Evolutionary conservation across 1,140 invertebrate genomes (phyloP), one percentile per base, ranked within the genome.

Genomic region (Trachymyrmex cornetzi): DNA sequence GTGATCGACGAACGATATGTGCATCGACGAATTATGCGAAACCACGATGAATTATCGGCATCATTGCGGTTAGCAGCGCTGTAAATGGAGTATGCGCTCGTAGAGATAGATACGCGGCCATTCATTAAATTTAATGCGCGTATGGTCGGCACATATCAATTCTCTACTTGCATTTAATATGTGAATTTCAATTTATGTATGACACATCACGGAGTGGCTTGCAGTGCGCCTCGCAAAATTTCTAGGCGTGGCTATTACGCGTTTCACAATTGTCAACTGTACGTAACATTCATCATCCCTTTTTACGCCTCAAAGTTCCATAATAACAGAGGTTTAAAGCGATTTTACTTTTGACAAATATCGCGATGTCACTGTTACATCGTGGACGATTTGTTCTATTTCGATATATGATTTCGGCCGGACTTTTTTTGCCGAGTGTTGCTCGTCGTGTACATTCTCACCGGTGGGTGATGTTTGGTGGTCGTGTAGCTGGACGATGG

Each of bases 41-140:
- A 84, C 80, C 69, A 22, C 80, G 69, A 84, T 84, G 80, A 84
- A 84, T 84, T 84, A 84, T 82, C 80, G 80, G 80, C 80, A 59
- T 75, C 80, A 74, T 74, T 84, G 80, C 80, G 80, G 80, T 74
- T 75, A 48, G 69, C 55, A 61, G 80, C 55, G 69, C 74, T 84
- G 80, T 84, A 84, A 84, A 84, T 84, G 80, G 80, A 84, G 80
- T 63, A 84, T 74, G 44, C 69, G 80, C 80, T 63, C 27, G 55
- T 84, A 84, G 69, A 55, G 80, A 74, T 84, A 84, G 80, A 84
- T 84, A 84, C 80, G 80, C 57, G 27, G 55, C 57, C 69, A 84
- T 84, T 84, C 80, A 84, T 84, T 84, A 84, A 84, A 84, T 84
- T 84, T 84, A 84, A 84, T 84, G 80, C 69, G 69, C 80, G 55